These are phyloP conservation scores for Autographa gamma DNA, from an alignment of 2,888 invertebrate species.

Conservation along the genomic window DNA sequence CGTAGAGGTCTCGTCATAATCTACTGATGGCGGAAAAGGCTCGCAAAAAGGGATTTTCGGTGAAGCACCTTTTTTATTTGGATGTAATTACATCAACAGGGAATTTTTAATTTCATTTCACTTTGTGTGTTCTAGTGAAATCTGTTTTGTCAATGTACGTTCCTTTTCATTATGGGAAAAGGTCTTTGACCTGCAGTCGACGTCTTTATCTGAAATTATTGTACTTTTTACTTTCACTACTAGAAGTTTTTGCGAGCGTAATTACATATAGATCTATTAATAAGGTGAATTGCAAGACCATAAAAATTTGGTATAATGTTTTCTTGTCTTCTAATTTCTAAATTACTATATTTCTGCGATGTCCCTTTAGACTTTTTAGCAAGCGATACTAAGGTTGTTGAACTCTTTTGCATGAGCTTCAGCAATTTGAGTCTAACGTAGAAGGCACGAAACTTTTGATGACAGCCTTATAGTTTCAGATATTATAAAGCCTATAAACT, in stretches of 20 bases:
- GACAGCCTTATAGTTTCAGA: conserved; percentile 55
- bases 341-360: background rate
- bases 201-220: too few species aligned
- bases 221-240: too few species aligned
- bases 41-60: background rate
- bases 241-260: too few species aligned
- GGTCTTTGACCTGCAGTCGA: too few species aligned
- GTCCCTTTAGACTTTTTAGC: conserved; percentile 17
- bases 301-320: too few species aligned
- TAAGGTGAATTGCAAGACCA: too few species aligned
- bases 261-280: too few species aligned
- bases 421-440: conserved; percentile 42
- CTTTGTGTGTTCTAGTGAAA: background rate
- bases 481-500: conserved; percentile 47
- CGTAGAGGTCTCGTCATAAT: background rate
- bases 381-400: conserved; percentile 67
- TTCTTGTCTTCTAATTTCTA: too few species aligned
- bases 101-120: background rate
- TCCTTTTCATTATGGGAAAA: too few species aligned
- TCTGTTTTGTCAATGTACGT: too few species aligned
- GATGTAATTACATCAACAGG: background rate
- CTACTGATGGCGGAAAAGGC: background rate
- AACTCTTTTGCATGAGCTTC: conserved; percentile 57
- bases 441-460: conserved; percentile 56
- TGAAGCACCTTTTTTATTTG: background rate